Evolutionary conservation across 2,888 invertebrate species (phyloP).

Genomic region (Noctua janthe): DNA sequence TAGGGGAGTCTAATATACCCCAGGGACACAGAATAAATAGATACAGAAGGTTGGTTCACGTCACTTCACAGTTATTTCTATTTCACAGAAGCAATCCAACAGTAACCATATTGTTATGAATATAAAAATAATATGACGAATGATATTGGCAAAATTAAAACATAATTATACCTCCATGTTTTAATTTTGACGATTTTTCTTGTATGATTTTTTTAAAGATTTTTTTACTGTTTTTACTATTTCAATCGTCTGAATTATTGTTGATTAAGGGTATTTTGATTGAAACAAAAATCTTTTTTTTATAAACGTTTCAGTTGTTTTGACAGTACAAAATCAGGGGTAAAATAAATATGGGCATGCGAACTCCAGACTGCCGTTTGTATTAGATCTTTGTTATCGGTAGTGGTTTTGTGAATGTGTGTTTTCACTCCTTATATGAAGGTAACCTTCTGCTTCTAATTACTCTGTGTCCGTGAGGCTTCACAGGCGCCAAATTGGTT

Average conservation of each 20-base stretch:
- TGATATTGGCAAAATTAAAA: too few relatives aligned
- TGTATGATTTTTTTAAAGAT: not conserved
- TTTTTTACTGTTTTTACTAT: not conserved
- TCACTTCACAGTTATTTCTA: not conserved
- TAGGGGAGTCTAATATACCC: constrained; percentile 75
- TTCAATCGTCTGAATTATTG: too few relatives aligned
- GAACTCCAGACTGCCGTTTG: not conserved
- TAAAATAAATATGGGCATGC: not conserved
- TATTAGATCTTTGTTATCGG: not conserved
- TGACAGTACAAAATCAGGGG: not conserved
- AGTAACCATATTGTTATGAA: not conserved
- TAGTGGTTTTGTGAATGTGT: not conserved
- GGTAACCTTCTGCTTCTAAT: not conserved
- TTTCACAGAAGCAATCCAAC: not conserved
- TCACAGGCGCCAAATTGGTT: constrained; percentile 72
- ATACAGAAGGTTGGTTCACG: not conserved
- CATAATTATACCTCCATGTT: too few relatives aligned
- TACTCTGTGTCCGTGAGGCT: constrained; percentile 54
- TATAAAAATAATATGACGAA: not conserved
- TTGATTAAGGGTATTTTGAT: too few relatives aligned
- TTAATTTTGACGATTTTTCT: too few relatives aligned
- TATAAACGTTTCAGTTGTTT: not conserved
- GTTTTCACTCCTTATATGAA: not conserved
- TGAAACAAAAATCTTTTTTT: not conserved
- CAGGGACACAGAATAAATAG: not conserved